These are phyloP conservation scores for Drosophila kepulauana DNA, from an alignment of 1,140 invertebrate species.

Conservation along the genomic window DNA sequence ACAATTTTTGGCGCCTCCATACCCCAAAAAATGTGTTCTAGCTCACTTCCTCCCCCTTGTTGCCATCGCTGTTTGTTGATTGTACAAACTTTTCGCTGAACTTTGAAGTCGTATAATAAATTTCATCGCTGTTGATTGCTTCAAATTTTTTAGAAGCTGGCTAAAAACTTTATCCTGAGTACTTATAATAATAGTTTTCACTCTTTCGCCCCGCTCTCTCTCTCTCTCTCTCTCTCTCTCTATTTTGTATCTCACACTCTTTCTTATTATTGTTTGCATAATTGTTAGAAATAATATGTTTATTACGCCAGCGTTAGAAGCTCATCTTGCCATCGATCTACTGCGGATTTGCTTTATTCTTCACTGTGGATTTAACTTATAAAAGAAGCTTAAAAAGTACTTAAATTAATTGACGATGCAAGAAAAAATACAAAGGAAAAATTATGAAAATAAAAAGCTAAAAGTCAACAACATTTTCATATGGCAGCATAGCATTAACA, in stretches of 20 bases:
- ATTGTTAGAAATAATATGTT: conserved; percentile 62
- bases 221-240: not conserved
- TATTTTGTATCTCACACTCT: not conserved
- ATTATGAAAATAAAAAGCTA: no score
- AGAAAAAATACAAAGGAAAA: no score
- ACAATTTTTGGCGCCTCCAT: conserved; percentile 56
- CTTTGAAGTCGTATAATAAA: conserved; percentile 71
- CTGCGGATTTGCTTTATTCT: not conserved
- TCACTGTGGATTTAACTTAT: conserved; percentile 52
- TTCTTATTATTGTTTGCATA: conserved; percentile 25
- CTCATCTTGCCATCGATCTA: conserved; percentile 11
- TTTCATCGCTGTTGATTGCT: conserved; percentile 72
- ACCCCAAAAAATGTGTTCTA: not conserved
- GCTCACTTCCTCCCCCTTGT: not conserved
- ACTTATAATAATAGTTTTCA: conserved; percentile 49
- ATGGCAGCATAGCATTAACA: no score
- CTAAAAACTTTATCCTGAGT: conserved; percentile 54
- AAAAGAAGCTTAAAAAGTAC: conserved; percentile 61
- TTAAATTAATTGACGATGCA: no score
- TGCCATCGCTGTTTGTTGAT: conserved; percentile 43
- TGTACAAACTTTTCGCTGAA: conserved; percentile 68
- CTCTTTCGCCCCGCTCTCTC: conserved; percentile 5
- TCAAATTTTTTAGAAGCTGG: conserved; percentile 53
- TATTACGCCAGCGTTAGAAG: conserved; percentile 38
- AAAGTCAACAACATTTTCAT: no score